These are phyloP conservation scores for Diarsia dahlii DNA, from an alignment of 2,888 invertebrate genomes.

Conservation along the genomic window DNA sequence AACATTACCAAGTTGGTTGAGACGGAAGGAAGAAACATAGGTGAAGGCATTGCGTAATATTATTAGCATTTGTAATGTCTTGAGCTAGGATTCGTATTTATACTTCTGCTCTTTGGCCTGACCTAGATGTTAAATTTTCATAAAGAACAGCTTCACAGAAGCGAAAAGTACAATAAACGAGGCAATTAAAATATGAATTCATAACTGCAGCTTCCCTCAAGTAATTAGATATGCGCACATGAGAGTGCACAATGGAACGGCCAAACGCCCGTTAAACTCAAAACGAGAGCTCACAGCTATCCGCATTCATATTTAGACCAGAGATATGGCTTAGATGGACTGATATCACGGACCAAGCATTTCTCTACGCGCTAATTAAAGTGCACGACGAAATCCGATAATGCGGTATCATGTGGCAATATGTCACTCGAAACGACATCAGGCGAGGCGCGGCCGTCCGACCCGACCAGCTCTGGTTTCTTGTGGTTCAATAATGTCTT, in stretches of 20 bases:
- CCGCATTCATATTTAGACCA: constrained; percentile 59
- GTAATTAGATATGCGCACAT: constrained; percentile 38
- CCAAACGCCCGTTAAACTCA: constrained; percentile 41
- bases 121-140: constrained; percentile 8
- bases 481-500: constrained; percentile 79
- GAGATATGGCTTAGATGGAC: constrained; percentile 59
- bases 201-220: constrained; percentile 42
- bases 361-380: constrained; percentile 84
- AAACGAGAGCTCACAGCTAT: constrained; percentile 53
- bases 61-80: constrained; percentile 35
- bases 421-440: constrained; percentile 82
- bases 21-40: constrained; percentile 33
- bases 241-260: constrained; percentile 27
- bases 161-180: constrained; percentile 1
- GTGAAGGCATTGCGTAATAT: constrained; percentile 31
- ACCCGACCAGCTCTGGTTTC: constrained; percentile 77
- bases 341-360: constrained; percentile 63
- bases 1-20: constrained; percentile 28
- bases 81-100: constrained; percentile 15
- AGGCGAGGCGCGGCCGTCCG: constrained; percentile 67
- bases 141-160: not conserved
- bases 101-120: constrained; percentile 1
- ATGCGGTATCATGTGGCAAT: constrained; percentile 81
- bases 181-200: constrained; percentile 11
- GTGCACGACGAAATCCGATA: constrained; percentile 82